Conservation (phyloP, 1,140 invertebrate species). For the Listronotus bonariensis region DNA sequence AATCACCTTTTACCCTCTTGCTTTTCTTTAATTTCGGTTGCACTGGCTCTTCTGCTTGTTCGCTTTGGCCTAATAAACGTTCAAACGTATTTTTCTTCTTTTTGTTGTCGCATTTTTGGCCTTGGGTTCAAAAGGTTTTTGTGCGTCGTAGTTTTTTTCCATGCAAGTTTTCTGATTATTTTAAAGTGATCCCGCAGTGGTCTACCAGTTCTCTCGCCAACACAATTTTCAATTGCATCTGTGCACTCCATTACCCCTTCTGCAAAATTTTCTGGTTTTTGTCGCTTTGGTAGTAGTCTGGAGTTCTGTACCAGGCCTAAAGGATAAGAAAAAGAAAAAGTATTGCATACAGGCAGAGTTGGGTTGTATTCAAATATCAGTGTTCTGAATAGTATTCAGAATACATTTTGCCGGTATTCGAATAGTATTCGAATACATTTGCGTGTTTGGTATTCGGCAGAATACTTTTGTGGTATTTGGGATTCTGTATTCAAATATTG, state of each 20-base stretch:
- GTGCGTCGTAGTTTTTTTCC: constrained; percentile 49
- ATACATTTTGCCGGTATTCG: too few relatives aligned
- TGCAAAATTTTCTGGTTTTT: constrained; percentile 60
- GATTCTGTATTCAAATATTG: too few relatives aligned
- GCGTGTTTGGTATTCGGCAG: too few relatives aligned
- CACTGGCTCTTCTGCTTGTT: constrained; percentile 1
- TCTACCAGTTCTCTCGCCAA: constrained; percentile 47
- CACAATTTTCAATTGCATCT: constrained; percentile 48
- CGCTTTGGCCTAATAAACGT: not conserved
- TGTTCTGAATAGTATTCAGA: too few relatives aligned
- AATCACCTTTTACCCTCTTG: too few relatives aligned
- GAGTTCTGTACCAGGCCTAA: constrained; percentile 58
- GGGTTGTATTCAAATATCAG: too few relatives aligned
- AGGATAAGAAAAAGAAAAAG: not conserved
- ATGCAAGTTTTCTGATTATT: constrained; percentile 51
- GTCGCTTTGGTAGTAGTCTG: constrained; percentile 54
- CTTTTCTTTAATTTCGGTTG: not conserved
- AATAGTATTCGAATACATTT: too few relatives aligned
- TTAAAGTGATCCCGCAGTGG: constrained; percentile 51
- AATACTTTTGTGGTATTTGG: too few relatives aligned
- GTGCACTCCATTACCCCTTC: constrained; percentile 58
- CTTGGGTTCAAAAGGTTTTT: constrained; percentile 57
- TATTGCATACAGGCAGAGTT: too few relatives aligned
- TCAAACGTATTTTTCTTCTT: constrained; percentile 30
- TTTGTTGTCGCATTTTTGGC: constrained; percentile 50